Evolutionary conservation across 2,888 invertebrate species (phyloP).

Genomic region (Volucella inflata): DNA sequence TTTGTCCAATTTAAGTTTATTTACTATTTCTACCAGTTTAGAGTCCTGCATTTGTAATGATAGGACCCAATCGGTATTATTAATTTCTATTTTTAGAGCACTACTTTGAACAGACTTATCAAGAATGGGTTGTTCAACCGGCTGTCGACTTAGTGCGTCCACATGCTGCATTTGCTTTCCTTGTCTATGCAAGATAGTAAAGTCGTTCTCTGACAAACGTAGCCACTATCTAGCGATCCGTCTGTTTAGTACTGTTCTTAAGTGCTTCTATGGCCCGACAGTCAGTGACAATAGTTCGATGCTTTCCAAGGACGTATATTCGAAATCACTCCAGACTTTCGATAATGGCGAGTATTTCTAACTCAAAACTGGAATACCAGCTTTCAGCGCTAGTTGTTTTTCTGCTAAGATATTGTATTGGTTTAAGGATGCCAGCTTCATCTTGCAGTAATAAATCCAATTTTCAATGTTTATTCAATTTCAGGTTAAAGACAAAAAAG

Average conservation of each 20-base stretch:
- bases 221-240: slow-evolving; percentile 46
- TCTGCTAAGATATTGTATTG: slow-evolving; percentile 37
- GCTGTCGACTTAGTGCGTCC: slow-evolving; percentile 29
- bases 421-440: no score
- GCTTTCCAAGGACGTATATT: slow-evolving; percentile 38
- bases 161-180: slow-evolving; percentile 37
- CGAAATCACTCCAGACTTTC: slow-evolving; percentile 39
- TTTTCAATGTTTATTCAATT: no score
- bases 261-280: slow-evolving; percentile 37
- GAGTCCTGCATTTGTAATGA: slow-evolving; percentile 44
- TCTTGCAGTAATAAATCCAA: no score
- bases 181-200: slow-evolving; percentile 16
- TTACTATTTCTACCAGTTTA: slow-evolving; percentile 34
- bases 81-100: slow-evolving; percentile 26
- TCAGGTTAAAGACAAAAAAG: no score
- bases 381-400: slow-evolving; percentile 31
- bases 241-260: slow-evolving; percentile 31
- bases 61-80: slow-evolving; percentile 22
- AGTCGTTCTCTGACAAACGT: slow-evolving; percentile 30
- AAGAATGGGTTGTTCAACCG: background rate
- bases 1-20: slow-evolving; percentile 15
- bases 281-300: slow-evolving; percentile 17
- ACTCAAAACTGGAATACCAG: slow-evolving; percentile 37
- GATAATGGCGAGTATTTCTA: slow-evolving; percentile 28
- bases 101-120: background rate